A percentile compares a stretch with the other conserved stretches of the same genome.
Evolutionary conservation across 2,888 invertebrate genomes (phyloP).

Genomic region (Drosophila greeni): DNA sequence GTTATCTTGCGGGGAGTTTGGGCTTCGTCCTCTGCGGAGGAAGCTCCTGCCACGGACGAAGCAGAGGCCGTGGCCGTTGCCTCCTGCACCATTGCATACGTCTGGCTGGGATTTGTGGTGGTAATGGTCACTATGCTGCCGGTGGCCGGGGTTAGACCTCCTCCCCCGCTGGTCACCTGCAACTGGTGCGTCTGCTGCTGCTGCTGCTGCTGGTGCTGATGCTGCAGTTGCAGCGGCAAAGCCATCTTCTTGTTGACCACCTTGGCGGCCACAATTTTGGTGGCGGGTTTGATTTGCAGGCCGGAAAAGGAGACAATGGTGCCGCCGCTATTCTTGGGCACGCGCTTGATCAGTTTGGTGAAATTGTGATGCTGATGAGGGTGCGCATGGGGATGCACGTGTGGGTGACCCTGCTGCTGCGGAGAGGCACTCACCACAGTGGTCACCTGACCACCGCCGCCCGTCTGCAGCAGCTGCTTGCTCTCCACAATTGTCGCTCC

Average conservation of each 20-base stretch:
- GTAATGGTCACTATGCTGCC: conserved; percentile 80
- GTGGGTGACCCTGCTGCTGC: conserved; percentile 10
- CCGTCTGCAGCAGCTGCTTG: conserved; percentile 50
- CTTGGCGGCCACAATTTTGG: conserved; percentile 79
- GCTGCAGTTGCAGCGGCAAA: conserved; percentile 66
- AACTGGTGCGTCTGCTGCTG: conserved; percentile 46
- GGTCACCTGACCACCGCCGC: conserved; percentile 36
- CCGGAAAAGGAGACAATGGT: conserved; percentile 77
- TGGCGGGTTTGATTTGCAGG: conserved; percentile 76
- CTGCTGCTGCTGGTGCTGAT: conserved; percentile 43
- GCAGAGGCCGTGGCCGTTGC: conserved; percentile 18
- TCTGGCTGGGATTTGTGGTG: conserved; percentile 63
- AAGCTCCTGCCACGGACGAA: conserved; percentile 27
- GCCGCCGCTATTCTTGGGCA: conserved; percentile 72
- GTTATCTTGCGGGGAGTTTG: conserved; percentile 41
- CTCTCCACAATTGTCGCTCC: conserved; percentile 66
- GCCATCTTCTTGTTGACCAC: conserved; percentile 76
- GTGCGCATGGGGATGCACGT: conserved; percentile 10
- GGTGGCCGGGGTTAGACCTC: conserved; percentile 80
- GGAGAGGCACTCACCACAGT: conserved; percentile 30
- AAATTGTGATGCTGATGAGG: conserved; percentile 71
- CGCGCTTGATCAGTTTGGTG: conserved; percentile 70
- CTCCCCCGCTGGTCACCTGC: conserved; percentile 49
- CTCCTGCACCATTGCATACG: conserved; percentile 57
- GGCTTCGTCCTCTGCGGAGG: conserved; percentile 13